Evolutionary conservation across 2,113 vertebrate species (phyloP), one percentile per base, ranked within the genome.

Genomic region (Microcebus lehilahytsara): DNA sequence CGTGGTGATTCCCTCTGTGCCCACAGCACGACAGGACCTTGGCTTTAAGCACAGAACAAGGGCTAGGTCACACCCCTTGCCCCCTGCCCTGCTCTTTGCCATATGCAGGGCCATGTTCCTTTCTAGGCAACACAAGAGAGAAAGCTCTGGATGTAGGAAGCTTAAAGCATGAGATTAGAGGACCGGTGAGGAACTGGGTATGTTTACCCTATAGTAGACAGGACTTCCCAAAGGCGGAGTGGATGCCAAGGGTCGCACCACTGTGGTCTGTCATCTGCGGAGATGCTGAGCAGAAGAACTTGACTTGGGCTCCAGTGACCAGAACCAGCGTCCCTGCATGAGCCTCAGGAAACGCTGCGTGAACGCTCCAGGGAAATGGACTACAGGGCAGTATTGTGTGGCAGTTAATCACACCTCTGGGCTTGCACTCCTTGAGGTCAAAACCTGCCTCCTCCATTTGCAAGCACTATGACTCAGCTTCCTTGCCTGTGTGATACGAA

Each of bases 301-400:
- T 95, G 75, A 60, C 7, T 51, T 64, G 51, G 62, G 32, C 1
- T 46, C 20, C 7, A 53, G 9, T 1, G 14, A n/a, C 27, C 12
- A 51, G 84, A 60, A 40, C 5, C 30, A n/a, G 30, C 6, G 25
- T 2, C 16, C 75, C 19, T 11, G 5, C 6, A n/a, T 17, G 23
- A 71, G 16, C 66, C 37, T 12, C 3, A 5, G 51, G 30, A 32
- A 69, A 42, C 23, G 16, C 2, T 4, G 22, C 5, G 0, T 58
- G 23, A 27, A 72, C 11, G 9, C 30, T 11, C 13, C 4, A 2
- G 17, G 46, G 42, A 30, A 60, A 51, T 5, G 19, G n/a, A 49
- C 9, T n/a, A 4, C 0, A 27, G 40, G 37, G 46, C 25, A 9
- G 4, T 6, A 34, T 0, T 0, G 34, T 37, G 2, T 0, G 2